Evolutionary conservation across 2,797 vertebrate genomes (phyloP), one percentile per base, ranked within the genome.

Genomic region (Serranus cabrilla): DNA sequence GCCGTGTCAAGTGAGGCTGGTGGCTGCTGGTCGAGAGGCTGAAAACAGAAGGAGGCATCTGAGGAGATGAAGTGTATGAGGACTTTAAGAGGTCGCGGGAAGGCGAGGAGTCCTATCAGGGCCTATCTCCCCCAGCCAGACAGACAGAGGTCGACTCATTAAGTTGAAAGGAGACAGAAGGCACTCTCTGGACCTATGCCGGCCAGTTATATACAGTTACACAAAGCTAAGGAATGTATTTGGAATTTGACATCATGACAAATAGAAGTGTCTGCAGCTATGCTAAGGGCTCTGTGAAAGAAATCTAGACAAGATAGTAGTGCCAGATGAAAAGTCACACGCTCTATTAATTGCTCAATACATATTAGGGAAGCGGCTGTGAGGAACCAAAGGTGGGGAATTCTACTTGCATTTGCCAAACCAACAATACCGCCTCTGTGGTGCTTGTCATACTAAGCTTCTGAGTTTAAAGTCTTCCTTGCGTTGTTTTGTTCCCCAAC

Each of bases 1-100:
- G 27, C n/a, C 37, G 78, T 68, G 66, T 82, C 71, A 52, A 77
- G 68, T n/a, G 51, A 63, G 68, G 76, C 56, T 47, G 58, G 58
- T 63, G 70, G 78, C 78, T 66, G 76, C 42, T 45, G 71, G 76
- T 81, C 50, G 78, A 87, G 82, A 88, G 80, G 80, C 56, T 79
- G 66, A 74, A 80, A 83, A 72, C 63, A 72, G 56, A 51, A 56
- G 51, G 70, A 46, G 34, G 46, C 51, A 80, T 55, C 72, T n/a
- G 61, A 82, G 25, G 49, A 71, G 76, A 69, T 67, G 62, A 81
- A 83, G 71, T 62, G 78, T 49, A 39, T 37, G 58, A 66, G 23
- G 51, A 52, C 61, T 85, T 60, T 54, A 34, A 49, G 77, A 71
- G 83, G 60, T 78, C 66, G 46, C 0, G 3, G 0, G 11, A 46